Base-by-base conservation (phyloP, 2,113 vertebrate species). In the Ceyx margarethae region DNA sequence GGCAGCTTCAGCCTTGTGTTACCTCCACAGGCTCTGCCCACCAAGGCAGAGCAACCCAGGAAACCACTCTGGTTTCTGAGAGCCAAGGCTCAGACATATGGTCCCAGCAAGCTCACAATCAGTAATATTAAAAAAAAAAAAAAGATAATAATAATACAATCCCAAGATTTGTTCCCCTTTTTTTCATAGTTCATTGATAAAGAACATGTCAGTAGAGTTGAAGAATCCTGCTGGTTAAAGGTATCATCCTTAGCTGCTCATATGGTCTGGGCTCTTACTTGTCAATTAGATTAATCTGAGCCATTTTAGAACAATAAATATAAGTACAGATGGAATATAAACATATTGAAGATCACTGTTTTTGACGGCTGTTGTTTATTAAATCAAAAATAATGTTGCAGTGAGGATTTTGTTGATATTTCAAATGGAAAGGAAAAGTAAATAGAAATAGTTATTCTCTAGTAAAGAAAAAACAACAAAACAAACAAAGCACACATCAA, bases 251-350 rank as follows among this genome's bases (percentile, higher is more conserved):
- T 87, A 85, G 85, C 85, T 96, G 92, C 82, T 95, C 89, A 92
- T 81, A 92, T 87, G 89, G 91, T 96, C 93, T 6, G 33, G 90
- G 85, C 60, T 85, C 51, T 89, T 91, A 82, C 91, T 94, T 94
- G 92, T 94, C 95, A 96, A 74, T 85, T 82, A 92, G 89, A 94
- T 92, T 82, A 94, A 95, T 94, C 81, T 21, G 19, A 93, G 79
- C n/a, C 87, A 85, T 94, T 94, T 85, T 57, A 96, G 87, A 96
- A 93, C 95, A 94, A 96, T 95, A 95, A 94, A 92, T 96, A 89
- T 82, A 94, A 91, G 91, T 94, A 79, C 91, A 96, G 91, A 96
- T 93, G 94, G 94, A 94, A 92, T 74, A 94, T 19, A 96, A 96
- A 67, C 89, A 95, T 89, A 91, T 89, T 93, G 81, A 93, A 94